Evolutionary conservation across 2,797 vertebrate species (phyloP).

Genomic region (Girardinus metallicus): DNA sequence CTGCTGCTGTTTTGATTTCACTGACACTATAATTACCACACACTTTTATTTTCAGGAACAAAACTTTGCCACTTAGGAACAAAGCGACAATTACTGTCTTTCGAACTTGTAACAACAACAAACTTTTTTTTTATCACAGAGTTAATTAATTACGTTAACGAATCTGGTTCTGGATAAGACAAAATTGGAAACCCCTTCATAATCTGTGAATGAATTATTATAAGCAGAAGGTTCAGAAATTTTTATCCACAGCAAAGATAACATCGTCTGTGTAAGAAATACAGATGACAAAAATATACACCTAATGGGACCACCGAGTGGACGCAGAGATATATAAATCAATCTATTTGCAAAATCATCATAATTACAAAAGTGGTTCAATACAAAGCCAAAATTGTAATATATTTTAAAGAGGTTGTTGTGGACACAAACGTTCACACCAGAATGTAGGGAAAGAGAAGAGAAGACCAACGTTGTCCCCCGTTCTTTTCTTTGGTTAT

Average conservation of each 20-base stretch:
- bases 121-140: not conserved
- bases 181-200: not conserved
- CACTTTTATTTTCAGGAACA: conserved; percentile 53
- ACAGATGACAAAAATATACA: not conserved
- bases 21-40: conserved; percentile 76
- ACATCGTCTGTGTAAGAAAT: not conserved
- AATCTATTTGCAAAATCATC: no score
- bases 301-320: no score
- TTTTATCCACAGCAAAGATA: not conserved
- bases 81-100: conserved; percentile 15
- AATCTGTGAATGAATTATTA: not conserved
- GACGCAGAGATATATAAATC: no score
- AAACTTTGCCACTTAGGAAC: conserved; percentile 70
- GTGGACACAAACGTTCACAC: no score
- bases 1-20: conserved; percentile 78
- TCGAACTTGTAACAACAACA: conserved; percentile 28
- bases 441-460: no score
- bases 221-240: not conserved
- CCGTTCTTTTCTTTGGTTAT: no score
- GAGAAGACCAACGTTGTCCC: no score
- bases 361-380: no score
- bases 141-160: not conserved
- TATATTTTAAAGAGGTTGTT: no score
- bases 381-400: no score
- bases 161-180: not conserved